phyloP scores from a whole-genome alignment of 92 coral and sea anemone genomes.

The Chrysogorgia sp. region DNA sequence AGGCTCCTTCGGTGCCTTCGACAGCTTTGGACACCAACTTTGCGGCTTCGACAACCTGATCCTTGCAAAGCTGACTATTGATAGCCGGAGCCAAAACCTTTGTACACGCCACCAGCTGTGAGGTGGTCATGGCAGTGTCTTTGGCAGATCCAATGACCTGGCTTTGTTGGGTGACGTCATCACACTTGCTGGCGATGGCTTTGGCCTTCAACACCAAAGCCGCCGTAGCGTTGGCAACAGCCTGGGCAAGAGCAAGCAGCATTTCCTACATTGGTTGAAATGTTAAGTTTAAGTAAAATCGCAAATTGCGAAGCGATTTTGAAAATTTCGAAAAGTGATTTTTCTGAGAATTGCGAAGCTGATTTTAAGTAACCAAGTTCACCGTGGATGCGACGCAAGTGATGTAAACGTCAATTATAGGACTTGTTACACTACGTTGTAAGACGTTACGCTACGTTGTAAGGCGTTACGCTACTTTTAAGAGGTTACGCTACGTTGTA shows the following conservation, averaged over 20 bases:
- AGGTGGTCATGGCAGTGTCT: slow-evolving; percentile 98
- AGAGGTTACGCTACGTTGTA: no score
- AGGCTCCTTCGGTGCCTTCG: slow-evolving; percentile 94
- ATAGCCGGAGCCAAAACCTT: slow-evolving; percentile 96
- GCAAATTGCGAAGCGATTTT: no score
- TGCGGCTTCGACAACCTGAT: slow-evolving; percentile 95
- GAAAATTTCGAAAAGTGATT: no score
- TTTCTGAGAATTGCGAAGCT: no score
- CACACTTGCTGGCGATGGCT: slow-evolving; percentile 93
- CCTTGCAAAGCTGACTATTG: slow-evolving; percentile 97
- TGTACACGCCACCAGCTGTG: slow-evolving; percentile 98
- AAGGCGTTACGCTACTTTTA: no score
- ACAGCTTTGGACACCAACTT: slow-evolving; percentile 98
- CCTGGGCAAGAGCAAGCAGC: slow-evolving; percentile 93
- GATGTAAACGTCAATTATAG: no score
- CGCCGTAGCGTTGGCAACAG: slow-evolving; percentile 99
- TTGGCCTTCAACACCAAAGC: slow-evolving; percentile 92
- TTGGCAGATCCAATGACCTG: slow-evolving; percentile 96
- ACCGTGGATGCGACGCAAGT: no score
- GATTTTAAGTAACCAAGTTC: no score
- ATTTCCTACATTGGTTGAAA: slow-evolving; percentile 66
- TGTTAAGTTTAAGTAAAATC: no score
- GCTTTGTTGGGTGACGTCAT: slow-evolving; percentile 80
- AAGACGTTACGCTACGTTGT: no score
- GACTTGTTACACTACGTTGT: no score